Evolutionary conservation across 2,888 invertebrate genomes (phyloP), one percentile per base, ranked within the genome.

Genomic region (Crepidodera aurea): DNA sequence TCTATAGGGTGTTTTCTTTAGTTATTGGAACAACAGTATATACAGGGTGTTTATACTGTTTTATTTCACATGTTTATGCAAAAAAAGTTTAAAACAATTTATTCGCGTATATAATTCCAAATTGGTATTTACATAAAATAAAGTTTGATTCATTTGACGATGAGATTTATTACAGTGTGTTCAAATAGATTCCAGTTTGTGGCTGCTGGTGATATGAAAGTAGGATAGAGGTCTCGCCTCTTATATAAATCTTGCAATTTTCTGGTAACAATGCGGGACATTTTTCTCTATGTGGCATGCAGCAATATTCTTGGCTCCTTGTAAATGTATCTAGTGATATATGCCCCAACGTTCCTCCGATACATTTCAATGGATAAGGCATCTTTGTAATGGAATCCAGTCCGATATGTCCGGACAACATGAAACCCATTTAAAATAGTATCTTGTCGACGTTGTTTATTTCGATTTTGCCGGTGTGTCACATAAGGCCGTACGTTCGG

Each of bases 341-440:
- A 63, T 63, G 66, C 55, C 19, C 15, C 40, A 60, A 34, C 60
- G 62, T 57, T 65, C 34, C 62, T 54, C 64, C 55, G 65, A 67
- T 67, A 64, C 65, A 65, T 67, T 65, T 62, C 61, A 48, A 64
- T 60, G 65, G 67, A 67, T 67, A 67, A 67, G 67, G 61, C 62
- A 62, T 59, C 57, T 54, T 59, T 46, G 61, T 63, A 67, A 67
- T 67, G 64, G 65, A 67, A 67, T 65, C 62, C 60, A 58, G 60
- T 56, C 62, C 60, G 67, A 67, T 67, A 65, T 60, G 67, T 65
- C 63, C 60, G 54, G 65, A 63, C 65, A 61, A 58, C 65, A 62
- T 64, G 64, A 65, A 65, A 68, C 61, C 63, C 67, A 65, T 65
- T 68, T 65, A 66, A 66, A 68, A 68, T 66, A 53, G 64, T 67